Evolutionary conservation across 2,797 vertebrate genomes (phyloP).

Genomic region (Monodelphis domestica): DNA sequence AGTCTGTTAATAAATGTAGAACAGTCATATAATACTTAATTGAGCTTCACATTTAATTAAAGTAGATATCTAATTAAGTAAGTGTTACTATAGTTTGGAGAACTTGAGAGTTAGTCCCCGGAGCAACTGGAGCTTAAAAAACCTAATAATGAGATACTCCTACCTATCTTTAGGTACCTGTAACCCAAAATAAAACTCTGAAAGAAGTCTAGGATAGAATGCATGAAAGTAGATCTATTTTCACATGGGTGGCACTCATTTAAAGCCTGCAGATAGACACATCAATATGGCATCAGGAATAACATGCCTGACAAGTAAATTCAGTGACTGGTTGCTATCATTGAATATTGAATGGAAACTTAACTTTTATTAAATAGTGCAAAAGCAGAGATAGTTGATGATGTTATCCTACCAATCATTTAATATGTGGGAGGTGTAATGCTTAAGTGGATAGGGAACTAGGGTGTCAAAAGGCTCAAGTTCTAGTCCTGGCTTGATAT

Average conservation of each 20-base stretch:
- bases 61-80: slow-evolving; percentile 57
- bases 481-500: neutral
- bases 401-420: neutral
- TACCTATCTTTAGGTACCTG: slow-evolving; percentile 51
- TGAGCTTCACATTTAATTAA: slow-evolving; percentile 64
- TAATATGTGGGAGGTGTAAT: slow-evolving; percentile 1
- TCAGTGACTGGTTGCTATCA: neutral
- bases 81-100: slow-evolving; percentile 43
- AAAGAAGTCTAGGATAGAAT: neutral
- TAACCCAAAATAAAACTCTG: slow-evolving; percentile 44
- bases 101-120: slow-evolving; percentile 36
- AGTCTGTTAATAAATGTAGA: slow-evolving; percentile 25
- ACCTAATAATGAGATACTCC: slow-evolving; percentile 51
- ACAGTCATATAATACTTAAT: slow-evolving; percentile 44
- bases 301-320: neutral
- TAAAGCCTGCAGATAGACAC: neutral
- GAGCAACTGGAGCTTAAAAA: slow-evolving; percentile 52
- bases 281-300: neutral
- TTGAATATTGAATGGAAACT: neutral
- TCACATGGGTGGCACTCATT: neutral
- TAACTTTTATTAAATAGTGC: neutral
- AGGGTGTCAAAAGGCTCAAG: neutral
- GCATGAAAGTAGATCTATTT: neutral
- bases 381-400: neutral
- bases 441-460: neutral